phyloP scores from a whole-genome alignment of 2,888 invertebrate genomes.

The Calliphora vomitoria region DNA sequence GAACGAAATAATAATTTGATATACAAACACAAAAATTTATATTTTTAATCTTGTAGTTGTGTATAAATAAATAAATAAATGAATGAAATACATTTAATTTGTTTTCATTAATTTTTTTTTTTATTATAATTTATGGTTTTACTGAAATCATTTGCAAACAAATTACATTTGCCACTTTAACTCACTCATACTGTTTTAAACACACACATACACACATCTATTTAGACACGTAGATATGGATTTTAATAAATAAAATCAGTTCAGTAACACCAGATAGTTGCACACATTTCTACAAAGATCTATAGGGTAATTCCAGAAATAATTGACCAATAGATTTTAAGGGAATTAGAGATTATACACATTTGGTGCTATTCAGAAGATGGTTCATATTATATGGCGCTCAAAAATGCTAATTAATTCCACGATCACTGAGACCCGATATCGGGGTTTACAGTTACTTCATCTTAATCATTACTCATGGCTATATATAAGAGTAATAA shows the following conservation, averaged over 20 bases:
- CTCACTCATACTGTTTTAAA: background rate
- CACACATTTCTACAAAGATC: background rate
- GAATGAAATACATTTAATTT: conserved; percentile 64
- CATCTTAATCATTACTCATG: too few relatives aligned
- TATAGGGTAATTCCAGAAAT: background rate
- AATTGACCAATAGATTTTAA: background rate
- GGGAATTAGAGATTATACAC: too few relatives aligned
- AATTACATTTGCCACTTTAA: conserved; percentile 69
- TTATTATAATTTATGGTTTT: conserved; percentile 68
- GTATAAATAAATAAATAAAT: conserved; percentile 33
- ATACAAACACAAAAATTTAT: background rate
- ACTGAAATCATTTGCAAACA: conserved; percentile 73
- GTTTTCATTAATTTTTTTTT: conserved; percentile 53
- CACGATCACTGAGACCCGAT: too few relatives aligned
- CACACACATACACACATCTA: background rate
- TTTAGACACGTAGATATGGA: background rate
- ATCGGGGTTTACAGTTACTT: too few relatives aligned
- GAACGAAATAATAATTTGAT: conserved; percentile 24
- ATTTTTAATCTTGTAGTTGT: background rate
- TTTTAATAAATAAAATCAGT: conserved; percentile 14
- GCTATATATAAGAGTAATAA: too few relatives aligned
- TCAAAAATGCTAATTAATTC: too few relatives aligned
- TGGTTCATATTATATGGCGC: too few relatives aligned
- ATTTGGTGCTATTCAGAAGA: too few relatives aligned
- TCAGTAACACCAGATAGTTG: background rate